Base-by-base conservation (phyloP, 2,113 vertebrate genomes). In the Erinaceus europaeus region DNA sequence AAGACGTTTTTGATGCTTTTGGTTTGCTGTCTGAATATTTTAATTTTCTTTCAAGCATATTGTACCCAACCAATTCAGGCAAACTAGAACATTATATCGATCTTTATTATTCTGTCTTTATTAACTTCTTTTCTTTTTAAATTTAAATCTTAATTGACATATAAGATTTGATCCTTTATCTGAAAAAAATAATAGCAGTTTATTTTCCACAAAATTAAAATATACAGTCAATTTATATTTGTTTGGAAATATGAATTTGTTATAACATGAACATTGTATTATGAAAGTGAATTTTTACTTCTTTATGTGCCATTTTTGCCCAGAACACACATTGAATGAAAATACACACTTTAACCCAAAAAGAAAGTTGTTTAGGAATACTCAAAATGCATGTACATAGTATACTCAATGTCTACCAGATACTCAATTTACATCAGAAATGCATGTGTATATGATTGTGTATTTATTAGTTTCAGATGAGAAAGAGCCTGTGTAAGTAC, bases 51-150 rank as follows among this genome's bases (percentile, higher is more conserved):
- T 53, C 50, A 65, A 78, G 6, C 18, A 84, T 83, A 25, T 69
- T 86, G 3, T 53, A 36, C 9, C 23, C 6, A 80, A 38, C n/a
- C 12, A 88, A 67, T 36, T 64, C 8, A 46, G 61, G 7, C 14
- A 79, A 38, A 90, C 10, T 73, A 20, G 23, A 46, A 34, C 4
- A 50, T 40, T 72, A 17, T 67, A 36, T 64, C 5, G 67, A 18
- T 75, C 9, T 34, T 52, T 65, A 71, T 78, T 27, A 84, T 9
- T 25, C 12, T 52, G 32, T 2, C 46, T 90, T 89, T 9, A 23
- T 90, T n/a, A 71, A 25, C 6, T 52, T n/a, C 85, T 77, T 48
- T 77, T 85, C 76, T 76, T 72, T 46, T 89, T 71, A 9, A 79
- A 78, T 86, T 89, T 81, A 29, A 89, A 72, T 5, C 1, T 84